A percentile compares a stretch with the other conserved stretches of the same genome.
phyloP scores from a whole-genome alignment of 2,113 vertebrate species.

The Lasiurus cinereus region DNA sequence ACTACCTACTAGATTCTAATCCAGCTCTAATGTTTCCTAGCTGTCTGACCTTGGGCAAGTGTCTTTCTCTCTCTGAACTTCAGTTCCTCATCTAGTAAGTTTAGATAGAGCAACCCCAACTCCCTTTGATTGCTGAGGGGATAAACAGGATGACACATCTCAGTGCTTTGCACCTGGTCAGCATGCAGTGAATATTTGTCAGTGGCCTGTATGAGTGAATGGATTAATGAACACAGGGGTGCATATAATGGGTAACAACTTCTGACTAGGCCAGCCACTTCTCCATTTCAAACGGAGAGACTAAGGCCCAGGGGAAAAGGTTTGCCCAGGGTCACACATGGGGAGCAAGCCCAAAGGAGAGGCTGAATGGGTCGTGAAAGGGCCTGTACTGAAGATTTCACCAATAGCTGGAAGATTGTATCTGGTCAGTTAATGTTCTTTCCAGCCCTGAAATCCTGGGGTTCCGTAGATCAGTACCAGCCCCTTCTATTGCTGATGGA shows the following conservation, averaged over 20 bases:
- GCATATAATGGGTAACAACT: background rate
- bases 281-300: background rate
- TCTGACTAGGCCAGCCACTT: background rate
- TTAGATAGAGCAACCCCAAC: background rate
- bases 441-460: slow-evolving; percentile 6
- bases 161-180: background rate
- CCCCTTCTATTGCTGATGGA: background rate
- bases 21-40: background rate
- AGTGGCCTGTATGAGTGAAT: background rate
- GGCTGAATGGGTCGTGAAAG: background rate
- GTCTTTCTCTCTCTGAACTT: slow-evolving; percentile 31
- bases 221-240: background rate
- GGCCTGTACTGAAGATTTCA: background rate
- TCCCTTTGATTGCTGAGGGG: background rate
- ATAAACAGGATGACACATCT: background rate
- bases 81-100: background rate
- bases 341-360: background rate
- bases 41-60: slow-evolving; percentile 20
- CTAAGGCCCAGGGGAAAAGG: background rate
- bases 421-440: background rate
- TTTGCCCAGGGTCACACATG: slow-evolving; percentile 20
- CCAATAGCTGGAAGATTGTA: background rate
- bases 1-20: background rate
- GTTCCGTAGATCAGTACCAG: background rate
- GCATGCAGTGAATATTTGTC: background rate